phyloP scores from a whole-genome alignment of 2,888 invertebrate genomes.

The Lasioglossum calceatum region DNA sequence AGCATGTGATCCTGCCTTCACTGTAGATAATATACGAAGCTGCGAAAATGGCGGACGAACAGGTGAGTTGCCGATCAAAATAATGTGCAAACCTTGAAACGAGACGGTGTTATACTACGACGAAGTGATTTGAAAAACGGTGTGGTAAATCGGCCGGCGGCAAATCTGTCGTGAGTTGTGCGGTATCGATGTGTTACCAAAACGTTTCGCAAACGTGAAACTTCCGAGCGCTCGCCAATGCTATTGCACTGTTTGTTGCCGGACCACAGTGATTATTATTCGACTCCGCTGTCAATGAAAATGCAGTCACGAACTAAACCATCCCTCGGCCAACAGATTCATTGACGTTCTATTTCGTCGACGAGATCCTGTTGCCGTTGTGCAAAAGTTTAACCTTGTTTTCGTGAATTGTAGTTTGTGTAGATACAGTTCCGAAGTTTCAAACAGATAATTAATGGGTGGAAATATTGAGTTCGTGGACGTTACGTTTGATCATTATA shows the following conservation, averaged over 20 bases:
- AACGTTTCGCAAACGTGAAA: conserved; percentile 48
- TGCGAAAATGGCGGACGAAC: conserved; percentile 91
- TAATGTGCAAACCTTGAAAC: conserved; percentile 72
- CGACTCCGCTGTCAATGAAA: conserved; percentile 60
- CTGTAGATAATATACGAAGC: conserved; percentile 79
- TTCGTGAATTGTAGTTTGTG: conserved; percentile 39
- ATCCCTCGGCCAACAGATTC: conserved; percentile 15
- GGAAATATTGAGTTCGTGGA: conserved; percentile 36
- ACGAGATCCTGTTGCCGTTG: conserved; percentile 32
- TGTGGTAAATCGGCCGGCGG: conserved; percentile 48
- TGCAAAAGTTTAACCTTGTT: conserved; percentile 48
- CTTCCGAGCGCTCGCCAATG: conserved; percentile 32
- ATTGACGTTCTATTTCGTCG: conserved; percentile 31
- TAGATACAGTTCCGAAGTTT: conserved; percentile 36
- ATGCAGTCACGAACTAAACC: conserved; percentile 36
- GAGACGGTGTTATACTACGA: conserved; percentile 56
- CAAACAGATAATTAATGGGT: conserved; percentile 54
- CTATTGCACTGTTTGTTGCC: conserved; percentile 60
- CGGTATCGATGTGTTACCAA: conserved; percentile 52
- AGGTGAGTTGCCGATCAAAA: conserved; percentile 87
- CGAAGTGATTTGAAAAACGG: conserved; percentile 55
- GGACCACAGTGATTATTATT: conserved; percentile 66
- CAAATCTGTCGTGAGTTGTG: conserved; percentile 49
- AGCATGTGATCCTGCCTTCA: conserved; percentile 73
- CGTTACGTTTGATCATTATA: conserved; percentile 31